These are phyloP conservation scores for Cryptops parisi DNA, from an alignment of 2,888 invertebrate species.

Conservation along the genomic window DNA sequence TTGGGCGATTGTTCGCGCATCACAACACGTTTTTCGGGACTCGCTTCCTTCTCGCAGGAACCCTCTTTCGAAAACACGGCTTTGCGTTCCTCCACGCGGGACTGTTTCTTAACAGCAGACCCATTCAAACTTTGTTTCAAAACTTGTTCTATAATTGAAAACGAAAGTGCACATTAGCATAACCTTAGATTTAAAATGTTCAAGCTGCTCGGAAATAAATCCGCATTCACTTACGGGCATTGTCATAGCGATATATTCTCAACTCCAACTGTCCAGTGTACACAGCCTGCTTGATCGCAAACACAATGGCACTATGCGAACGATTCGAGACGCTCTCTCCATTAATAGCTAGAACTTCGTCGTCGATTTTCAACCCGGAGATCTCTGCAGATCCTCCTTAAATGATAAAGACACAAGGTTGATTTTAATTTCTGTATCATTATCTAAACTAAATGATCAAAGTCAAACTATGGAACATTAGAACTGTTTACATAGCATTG, in stretches of 20 bases:
- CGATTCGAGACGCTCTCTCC: slow-evolving; percentile 19
- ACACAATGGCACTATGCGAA: slow-evolving; percentile 20
- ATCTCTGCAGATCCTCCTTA: slow-evolving; percentile 20
- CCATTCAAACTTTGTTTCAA: background rate
- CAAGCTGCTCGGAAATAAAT: slow-evolving; percentile 1
- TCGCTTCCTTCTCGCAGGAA: background rate
- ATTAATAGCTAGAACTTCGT: slow-evolving; percentile 21
- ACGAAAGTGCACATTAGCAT: too few relatives aligned
- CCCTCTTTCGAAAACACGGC: slow-evolving; percentile 4
- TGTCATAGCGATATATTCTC: slow-evolving; percentile 16
- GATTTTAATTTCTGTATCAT: too few relatives aligned
- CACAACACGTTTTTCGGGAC: slow-evolving; percentile 1
- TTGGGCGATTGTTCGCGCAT: slow-evolving; percentile 35
- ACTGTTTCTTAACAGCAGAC: background rate
- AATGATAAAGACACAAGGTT: slow-evolving; percentile 1
- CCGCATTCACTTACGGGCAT: background rate
- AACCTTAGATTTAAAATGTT: too few relatives aligned
- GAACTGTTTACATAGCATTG: too few relatives aligned
- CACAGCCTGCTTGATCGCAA: slow-evolving; percentile 22
- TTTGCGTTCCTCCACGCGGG: slow-evolving; percentile 5
- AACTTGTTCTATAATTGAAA: background rate
- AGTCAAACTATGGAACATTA: too few relatives aligned
- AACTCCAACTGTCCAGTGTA: slow-evolving; percentile 21
- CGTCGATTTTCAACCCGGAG: slow-evolving; percentile 19
- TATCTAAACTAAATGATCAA: too few relatives aligned